Percentiles rank a stretch among this genome's conserved stretches.
Conservation (phyloP, 2,113 vertebrate species). For the Puma concolor region DNA sequence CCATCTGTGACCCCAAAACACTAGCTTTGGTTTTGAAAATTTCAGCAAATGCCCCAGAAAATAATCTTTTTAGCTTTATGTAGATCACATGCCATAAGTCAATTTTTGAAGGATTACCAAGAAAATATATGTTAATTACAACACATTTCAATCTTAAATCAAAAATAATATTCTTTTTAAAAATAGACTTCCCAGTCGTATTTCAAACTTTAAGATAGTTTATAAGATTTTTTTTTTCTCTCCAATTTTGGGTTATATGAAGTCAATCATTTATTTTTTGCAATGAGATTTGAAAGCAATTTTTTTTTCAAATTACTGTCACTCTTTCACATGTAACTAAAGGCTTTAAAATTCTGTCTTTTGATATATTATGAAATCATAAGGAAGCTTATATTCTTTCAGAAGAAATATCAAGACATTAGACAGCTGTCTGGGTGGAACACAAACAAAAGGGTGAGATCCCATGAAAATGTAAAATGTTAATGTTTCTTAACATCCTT, state of each 20-base stretch:
- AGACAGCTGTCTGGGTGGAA: not conserved
- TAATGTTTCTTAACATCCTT: not conserved
- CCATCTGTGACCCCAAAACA: not conserved
- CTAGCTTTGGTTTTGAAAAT: constrained; percentile 34
- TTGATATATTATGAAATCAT: not conserved
- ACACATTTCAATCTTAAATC: constrained; percentile 45
- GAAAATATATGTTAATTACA: constrained; percentile 21
- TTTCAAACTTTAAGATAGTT: not conserved
- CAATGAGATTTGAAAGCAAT: not conserved
- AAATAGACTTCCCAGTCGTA: not conserved
- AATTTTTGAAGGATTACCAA: constrained; percentile 36
- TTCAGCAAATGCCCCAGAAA: constrained; percentile 2
- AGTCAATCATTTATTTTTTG: not conserved
- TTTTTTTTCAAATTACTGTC: constrained; percentile 19
- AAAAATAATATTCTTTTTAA: not conserved
- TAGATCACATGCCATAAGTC: not conserved
- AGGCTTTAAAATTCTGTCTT: constrained; percentile 25
- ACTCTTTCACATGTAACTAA: not conserved
- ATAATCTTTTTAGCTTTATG: not conserved
- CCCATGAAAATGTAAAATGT: not conserved
- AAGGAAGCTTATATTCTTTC: not conserved
- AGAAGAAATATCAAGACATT: not conserved
- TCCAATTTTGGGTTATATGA: not conserved
- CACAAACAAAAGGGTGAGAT: not conserved
- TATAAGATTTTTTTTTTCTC: not conserved